Base-by-base conservation (phyloP, 2,797 vertebrate genomes). In the Danio albolineatus region DNA sequence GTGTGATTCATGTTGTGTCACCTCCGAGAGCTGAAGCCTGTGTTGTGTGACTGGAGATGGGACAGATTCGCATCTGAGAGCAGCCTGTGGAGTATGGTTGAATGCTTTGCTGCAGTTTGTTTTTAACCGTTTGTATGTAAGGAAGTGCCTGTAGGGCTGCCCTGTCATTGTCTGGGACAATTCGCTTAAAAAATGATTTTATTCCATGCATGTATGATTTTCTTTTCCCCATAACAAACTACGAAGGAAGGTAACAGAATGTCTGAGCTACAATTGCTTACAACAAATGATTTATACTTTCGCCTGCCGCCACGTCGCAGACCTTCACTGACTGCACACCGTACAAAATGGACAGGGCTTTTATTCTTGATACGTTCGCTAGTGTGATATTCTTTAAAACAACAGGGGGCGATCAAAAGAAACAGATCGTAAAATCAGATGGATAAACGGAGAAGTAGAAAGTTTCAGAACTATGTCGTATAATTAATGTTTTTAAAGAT, bases 21-120 rank as follows among this genome's bases (percentile, higher is more conserved):
- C 46, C 56, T 71, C 46, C 12, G 7, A 51, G 46, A 70, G 39
- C 46, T 49, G 56, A 66, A 76, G 51, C 12, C 44, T 28, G 46
- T 53, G 44, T 70, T 78, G 46, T 78, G 65, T 41, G 76, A n/a
- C 51, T 65, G 36, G 17, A 61, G 16, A 77, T 49, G 4, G 44
- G 12, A 61, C 46, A 41, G 67, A 62, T 71, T 70, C 44, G 7
- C 28, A 71, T 61, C 59, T 78, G 48, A 28, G n/a, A 61, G 10
- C 57, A 61, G 56, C 62, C 46, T 74, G 57, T 74, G 16, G 10
- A 28, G 57, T 57, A 44, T 65, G 10, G 9, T 10, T 21, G 41
- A 46, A 46, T 14, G 41, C 28, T 9, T 21, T 21, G 38, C 7
- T 48, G 17, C 44, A 9, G 67, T 57, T 46, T 48, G 12, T 14